These are phyloP conservation scores for Luehdorfia chinensis DNA, from an alignment of 1,140 invertebrate genomes.

Conservation along the genomic window DNA sequence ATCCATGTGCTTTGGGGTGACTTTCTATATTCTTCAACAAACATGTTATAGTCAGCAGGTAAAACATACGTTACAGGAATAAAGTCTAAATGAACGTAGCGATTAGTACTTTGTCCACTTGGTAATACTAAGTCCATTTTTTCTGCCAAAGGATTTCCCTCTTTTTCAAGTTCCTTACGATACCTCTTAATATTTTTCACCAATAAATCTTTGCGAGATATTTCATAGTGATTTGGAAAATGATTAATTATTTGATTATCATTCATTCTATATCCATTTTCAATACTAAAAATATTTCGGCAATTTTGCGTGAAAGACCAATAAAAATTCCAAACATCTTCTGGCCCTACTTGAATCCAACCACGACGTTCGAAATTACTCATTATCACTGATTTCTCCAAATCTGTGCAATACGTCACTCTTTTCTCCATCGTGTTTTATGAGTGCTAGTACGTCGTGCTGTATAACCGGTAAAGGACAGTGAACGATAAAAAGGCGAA, in stretches of 20 bases:
- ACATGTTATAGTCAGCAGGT: constrained; percentile 97
- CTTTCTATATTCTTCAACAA: constrained; percentile 96
- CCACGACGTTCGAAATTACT: constrained; percentile 95
- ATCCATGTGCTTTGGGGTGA: constrained; percentile 97
- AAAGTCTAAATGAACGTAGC: constrained; percentile 92
- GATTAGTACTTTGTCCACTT: constrained; percentile 84
- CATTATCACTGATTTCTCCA: constrained; percentile 95
- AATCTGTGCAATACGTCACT: constrained; percentile 91
- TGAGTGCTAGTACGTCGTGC: too few relatives aligned
- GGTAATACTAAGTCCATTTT: constrained; percentile 70
- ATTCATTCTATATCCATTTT: constrained; percentile 91
- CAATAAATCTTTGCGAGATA: constrained; percentile 95
- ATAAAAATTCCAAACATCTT: constrained; percentile 98
- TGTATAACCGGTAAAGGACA: too few relatives aligned
- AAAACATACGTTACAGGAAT: constrained; percentile 96
- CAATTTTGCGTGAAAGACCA: constrained; percentile 95
- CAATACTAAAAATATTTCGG: constrained; percentile 92
- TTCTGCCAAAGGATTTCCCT: constrained; percentile 92
- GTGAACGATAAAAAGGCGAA: too few relatives aligned
- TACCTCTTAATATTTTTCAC: constrained; percentile 98
- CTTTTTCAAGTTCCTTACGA: constrained; percentile 93
- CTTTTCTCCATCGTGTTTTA: constrained; percentile 18
- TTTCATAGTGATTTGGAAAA: constrained; percentile 96
- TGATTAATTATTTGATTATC: constrained; percentile 95
- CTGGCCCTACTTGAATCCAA: constrained; percentile 92